Base-by-base conservation (phyloP, 2,113 vertebrate genomes). In the Oriolus oriolus region DNA sequence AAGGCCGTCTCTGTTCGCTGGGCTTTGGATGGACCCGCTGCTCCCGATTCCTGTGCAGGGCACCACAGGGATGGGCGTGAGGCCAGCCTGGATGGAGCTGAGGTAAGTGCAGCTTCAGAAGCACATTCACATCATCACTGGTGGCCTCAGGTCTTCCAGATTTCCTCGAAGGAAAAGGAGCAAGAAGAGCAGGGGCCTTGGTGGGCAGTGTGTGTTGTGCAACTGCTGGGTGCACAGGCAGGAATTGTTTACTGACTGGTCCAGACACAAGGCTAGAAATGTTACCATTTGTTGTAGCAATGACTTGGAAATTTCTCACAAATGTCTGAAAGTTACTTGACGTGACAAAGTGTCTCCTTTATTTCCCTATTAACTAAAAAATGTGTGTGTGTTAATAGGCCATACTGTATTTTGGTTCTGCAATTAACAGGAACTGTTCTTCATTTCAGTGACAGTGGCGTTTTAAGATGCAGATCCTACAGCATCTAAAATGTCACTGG, bases 61-160 rank as follows among this genome's bases (percentile, higher is more conserved):
- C 26, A 16, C 39, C 1, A 2, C 2, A 0, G 8, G 33, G 60
- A 19, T 24, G 49, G 54, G 33, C 0, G 1, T 10, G 45, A 41
- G 44, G 15, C 33, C 53, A 66, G 33, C 68, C 44, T 41, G 89
- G 14, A 8, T 42, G 69, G 30, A 85, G 61, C 57, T 83, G 30
- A 76, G 71, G 28, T 89, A 80, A 85, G 61, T 7, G 5, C 10
- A 14, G 28, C 41, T 60, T 84, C 4, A 7, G 61, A 39, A 56
- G 33, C 14, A 39, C n/a, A 1, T 41, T 54, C 6, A 5, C 16
- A 27, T 68, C 35, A 10, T 68, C 44, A 14, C 9, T 2, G 35
- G 7, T 54, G 27, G 27, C 21, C 52, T 71, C 1, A 0, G 44
- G 41, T 12, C 52, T 47, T 61, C 37, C 27, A 24, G 13, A 5